Evolutionary conservation across 1,140 invertebrate species (phyloP), one percentile per base, ranked within the genome.

Genomic region (Euura saliciscinereae): DNA sequence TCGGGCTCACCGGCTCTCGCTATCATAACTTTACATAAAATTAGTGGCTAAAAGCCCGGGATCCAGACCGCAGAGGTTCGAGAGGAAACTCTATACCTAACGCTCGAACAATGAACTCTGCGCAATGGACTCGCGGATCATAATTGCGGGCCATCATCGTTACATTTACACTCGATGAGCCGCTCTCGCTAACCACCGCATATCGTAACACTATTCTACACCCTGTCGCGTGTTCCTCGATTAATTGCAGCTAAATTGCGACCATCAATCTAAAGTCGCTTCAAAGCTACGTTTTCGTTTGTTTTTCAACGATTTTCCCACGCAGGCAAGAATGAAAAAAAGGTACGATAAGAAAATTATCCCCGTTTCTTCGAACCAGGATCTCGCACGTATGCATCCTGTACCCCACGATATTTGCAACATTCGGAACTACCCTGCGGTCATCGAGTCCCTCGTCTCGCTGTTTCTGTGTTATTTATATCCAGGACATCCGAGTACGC

Each of bases 21-120:
- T 76, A 78, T 83, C 82, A 82, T 84, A 84, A 83, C 79, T 84
- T 81, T 83, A 84, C 83, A 84, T 84, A 84, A 84, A 84, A 84
- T 84, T 84, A 84, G 83, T 83, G 83, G 77, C 83, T 84, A 84
- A 84, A 84, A 84, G 83, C 82, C 77, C 80, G 65, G 75, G 69
- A 68, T 80, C 82, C 77, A 80, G 78, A 78, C 74, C 43, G 71
- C 45, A 71, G 65, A 66, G 13, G 65, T 65, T 64, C 44, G 2
- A 43, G 5, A 4, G 28, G 46, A 71, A 71, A 13, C 11, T 65
- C 6, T 13, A 42, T 10, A 64, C 42, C 13, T 71, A 44, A 42
- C 8, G 43, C 43, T 10, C 46, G 65, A 43, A 11, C 28, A 3
- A 67, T 7, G 7, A 6, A 66, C 13, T 11, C 11, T 45, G 46